Conservation (phyloP, 2,113 vertebrate species). For the Boulengeromyrus knoepffleri region DNA sequence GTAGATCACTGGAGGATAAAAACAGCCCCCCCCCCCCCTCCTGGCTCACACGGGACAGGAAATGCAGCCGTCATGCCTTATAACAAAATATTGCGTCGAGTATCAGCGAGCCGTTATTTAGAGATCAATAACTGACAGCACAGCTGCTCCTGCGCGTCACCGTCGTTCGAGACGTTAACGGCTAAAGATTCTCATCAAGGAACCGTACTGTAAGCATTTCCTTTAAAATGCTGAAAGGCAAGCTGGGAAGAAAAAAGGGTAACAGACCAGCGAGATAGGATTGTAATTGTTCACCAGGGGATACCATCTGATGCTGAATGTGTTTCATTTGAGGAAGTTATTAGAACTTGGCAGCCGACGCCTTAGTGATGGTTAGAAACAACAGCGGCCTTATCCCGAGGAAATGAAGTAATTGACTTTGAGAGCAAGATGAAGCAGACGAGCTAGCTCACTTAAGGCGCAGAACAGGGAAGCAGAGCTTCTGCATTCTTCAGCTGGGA, state of each 20-base stretch:
- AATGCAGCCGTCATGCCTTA: background rate
- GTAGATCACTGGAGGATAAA: conserved; percentile 1
- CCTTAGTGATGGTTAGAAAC: conserved; percentile 13
- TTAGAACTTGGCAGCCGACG: conserved; percentile 23
- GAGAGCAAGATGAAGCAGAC: conserved; percentile 11
- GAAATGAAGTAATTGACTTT: conserved; percentile 19
- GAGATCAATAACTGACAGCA: conserved; percentile 4
- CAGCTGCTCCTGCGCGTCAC: background rate
- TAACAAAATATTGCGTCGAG: background rate
- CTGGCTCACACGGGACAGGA: background rate
- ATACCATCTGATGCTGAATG: conserved; percentile 24
- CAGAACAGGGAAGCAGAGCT: background rate
- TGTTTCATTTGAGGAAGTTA: conserved; percentile 24
- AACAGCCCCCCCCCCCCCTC: background rate
- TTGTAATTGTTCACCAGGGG: conserved; percentile 25
- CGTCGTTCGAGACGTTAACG: background rate
- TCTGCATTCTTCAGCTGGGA: background rate
- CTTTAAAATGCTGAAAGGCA: background rate
- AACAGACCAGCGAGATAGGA: conserved; percentile 20
- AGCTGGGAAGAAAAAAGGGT: conserved; percentile 8
- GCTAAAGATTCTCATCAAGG: conserved; percentile 1
- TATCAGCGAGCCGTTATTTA: background rate
- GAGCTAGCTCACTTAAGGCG: background rate
- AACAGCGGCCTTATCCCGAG: conserved; percentile 18
- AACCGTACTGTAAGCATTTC: background rate